Evolutionary conservation across 2,888 invertebrate species (phyloP), one percentile per base, ranked within the genome.

Genomic region (Omphaloscelis lunosa): DNA sequence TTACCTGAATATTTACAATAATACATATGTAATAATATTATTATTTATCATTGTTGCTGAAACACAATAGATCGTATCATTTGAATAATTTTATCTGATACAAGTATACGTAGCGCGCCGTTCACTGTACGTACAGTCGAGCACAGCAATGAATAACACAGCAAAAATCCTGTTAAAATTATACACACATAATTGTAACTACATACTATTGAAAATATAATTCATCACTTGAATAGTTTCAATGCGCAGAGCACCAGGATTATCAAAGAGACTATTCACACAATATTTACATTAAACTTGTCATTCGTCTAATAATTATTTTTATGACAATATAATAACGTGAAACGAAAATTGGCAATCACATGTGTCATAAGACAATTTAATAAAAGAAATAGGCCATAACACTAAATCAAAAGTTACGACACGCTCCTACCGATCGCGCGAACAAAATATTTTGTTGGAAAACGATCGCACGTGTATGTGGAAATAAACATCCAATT

Each of bases 21-120:
- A 93, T 94, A 94, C 93, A 94, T 93, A 93, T 93, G 92, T 93
- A 93, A 93, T 95, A 94, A 93, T 95, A 95, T 94, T 94, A 94
- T 94, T 95, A 94, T 95, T 94, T 95, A 95, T 95, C 95, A 95
- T 95, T 95, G 95, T 96, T 94, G 92, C 93, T 93, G 94, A 94
- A 95, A 94, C 93, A 95, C 96, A 96, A 96, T 95, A 95, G 95
- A 95, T 95, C 94, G 94, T 96, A 95, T 95, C 94, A 95, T 96
- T 96, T 95, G 95, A 96, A 96, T 96, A 95, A 95, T 95, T 95
- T 95, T 95, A 95, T 95, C 95, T 93, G 94, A 94, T 94, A 93
- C 93, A 94, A 94, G 93, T 93, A 93, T 95, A 94, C 92, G 91
- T 92, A 92, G 77, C 91, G 87, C 89, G 86, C 91, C 87, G 86